Conservation (phyloP, 1,140 invertebrate genomes). For the Drosophila kanapiae region DNA sequence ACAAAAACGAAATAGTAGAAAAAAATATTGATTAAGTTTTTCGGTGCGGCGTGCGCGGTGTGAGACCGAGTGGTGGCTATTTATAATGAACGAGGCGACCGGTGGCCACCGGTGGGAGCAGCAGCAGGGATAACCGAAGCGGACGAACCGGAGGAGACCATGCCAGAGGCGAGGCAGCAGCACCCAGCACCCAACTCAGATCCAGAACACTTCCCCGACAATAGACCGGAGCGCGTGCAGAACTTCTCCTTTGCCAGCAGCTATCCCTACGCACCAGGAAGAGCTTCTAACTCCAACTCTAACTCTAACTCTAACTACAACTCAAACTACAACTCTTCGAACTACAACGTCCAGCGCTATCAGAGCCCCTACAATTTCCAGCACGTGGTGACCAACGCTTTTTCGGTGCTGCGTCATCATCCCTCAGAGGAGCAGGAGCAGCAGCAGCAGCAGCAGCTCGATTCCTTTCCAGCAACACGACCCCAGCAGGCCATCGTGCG, state of each 20-base stretch:
- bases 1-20: constrained; percentile 22
- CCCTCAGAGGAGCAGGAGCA: constrained; percentile 51
- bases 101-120: constrained; percentile 21
- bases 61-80: constrained; percentile 39
- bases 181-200: constrained; percentile 60
- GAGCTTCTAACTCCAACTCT: constrained; percentile 22
- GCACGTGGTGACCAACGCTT: constrained; percentile 73
- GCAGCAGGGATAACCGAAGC: constrained; percentile 23
- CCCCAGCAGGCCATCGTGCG: constrained; percentile 86
- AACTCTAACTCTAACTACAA: constrained; percentile 20
- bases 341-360: constrained; percentile 64
- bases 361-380: constrained; percentile 67
- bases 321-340: constrained; percentile 18
- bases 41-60: constrained; percentile 25
- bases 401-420: constrained; percentile 71
- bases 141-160: constrained; percentile 36
- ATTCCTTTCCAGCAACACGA: constrained; percentile 39
- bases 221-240: constrained; percentile 66
- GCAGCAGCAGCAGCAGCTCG: neutral
- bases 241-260: constrained; percentile 80
- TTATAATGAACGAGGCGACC: constrained; percentile 51
- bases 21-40: constrained; percentile 76
- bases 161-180: constrained; percentile 66
- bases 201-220: constrained; percentile 71
- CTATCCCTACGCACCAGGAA: constrained; percentile 75